Evolutionary conservation across 2,113 vertebrate species (phyloP), one percentile per base, ranked within the genome.

Genomic region (Callospermophilus lateralis): DNA sequence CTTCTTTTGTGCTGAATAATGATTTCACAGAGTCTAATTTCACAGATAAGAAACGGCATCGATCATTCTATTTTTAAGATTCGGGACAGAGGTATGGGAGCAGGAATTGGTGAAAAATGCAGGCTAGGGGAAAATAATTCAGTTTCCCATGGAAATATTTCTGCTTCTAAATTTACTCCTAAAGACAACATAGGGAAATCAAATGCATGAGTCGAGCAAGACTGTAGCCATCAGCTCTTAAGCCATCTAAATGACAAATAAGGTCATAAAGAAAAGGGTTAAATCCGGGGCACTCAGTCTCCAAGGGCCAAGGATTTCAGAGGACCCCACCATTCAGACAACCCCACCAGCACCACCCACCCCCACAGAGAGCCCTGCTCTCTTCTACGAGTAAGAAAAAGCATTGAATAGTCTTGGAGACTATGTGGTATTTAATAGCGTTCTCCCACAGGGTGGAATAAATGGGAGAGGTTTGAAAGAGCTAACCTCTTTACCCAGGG

Each of bases 61-160:
- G 95, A 97, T 97, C 93, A 76, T 93, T 97, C 97, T 98, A 97
- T 98, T 98, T 42, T 98, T 97, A 96, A 97, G 95, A 45, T 37
- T 97, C 63, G 89, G 72, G 88, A 96, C 77, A 96, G 87, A 88
- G 96, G 85, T 94, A 65, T 79, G 8, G 58, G 87, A 94, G 92
- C 83, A 93, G 65, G 92, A 94, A 80, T 65, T 51, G 93, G 79
- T 4, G 6, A 20, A n/a, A 96, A 96, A 88, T 92, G 81, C 92
- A 96, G 15, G 90, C 93, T 19, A 73, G 89, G 90, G 89, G 76
- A 63, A 97, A 97, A 94, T 42, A 76, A 96, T 84, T 92, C 77
- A 70, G 61, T 91, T 77, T 76, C 70, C 85, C 24, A 34, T 89
- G 0, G 0, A 65, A 37, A 58, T 78, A 87, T 87, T 63, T 93